Evolutionary conservation across 2,888 invertebrate species (phyloP), one percentile per base, ranked within the genome.

Genomic region (Cryptophagus acutangulus): DNA sequence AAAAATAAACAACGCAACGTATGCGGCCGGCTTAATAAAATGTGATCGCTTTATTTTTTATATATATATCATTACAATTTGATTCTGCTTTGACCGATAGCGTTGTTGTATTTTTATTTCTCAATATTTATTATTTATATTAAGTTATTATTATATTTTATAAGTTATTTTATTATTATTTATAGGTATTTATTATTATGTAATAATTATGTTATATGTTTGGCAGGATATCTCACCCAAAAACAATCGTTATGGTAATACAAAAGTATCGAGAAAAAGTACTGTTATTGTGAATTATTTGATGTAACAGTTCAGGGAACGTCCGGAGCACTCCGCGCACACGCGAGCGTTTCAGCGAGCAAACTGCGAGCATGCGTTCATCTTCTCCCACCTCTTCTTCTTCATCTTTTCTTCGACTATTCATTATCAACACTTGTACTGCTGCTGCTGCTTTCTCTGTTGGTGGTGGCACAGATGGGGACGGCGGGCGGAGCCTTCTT

Each of bases 171-270:
- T 54, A 55, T 56, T 52, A 50, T 54, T 58, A 59, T 54, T 57
- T 55, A 57, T 60, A 59, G 55, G 59, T 61, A 58, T 36, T 36
- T 24, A 18, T 36, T 40, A 35, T 50, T 46, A 55, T 57, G 57
- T 61, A 58, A 53, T 60, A 61, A 59, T 61, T 62, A 61, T 57
- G 55, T 59, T 60, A 61, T 61, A 59, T 65, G 61, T 69, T 69
- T 69, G 69, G 69, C 69, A 69, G 69, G 67, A 66, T 68, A 67
- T 66, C 69, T 68, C 69, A 69, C 67, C 69, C 69, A 68, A 68
- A 66, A 67, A 67, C 66, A 66, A 67, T 64, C 65, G 66, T 60
- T 61, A 63, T 64, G 55, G 56, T 56, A 56, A 40, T 46, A 62
- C 59, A 66, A 67, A 66, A 67, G 67, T 70, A 69, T 68, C 67